Conservation (phyloP, 2,888 invertebrate genomes). For the Phasia obesa region DNA sequence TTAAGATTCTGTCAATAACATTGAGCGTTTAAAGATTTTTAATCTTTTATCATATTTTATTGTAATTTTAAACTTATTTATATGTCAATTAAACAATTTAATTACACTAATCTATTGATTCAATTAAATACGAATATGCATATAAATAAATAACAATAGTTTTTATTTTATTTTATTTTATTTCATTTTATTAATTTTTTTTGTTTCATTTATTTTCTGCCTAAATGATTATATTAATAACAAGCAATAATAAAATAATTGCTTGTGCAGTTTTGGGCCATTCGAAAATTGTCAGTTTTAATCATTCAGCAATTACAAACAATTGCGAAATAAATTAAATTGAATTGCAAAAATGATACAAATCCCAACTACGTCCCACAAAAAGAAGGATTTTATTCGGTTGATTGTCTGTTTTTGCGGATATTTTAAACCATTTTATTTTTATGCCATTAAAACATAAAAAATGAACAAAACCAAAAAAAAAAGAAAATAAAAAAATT, state of each 20-base stretch:
- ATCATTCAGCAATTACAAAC: conserved; percentile 69
- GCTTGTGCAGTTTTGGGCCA: conserved; percentile 63
- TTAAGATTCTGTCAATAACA: too few relatives aligned
- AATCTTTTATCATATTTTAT: too few relatives aligned
- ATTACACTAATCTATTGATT: conserved; percentile 9
- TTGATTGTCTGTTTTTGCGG: conserved; percentile 66
- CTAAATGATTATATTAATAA: conserved; percentile 70
- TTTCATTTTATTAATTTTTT: conserved; percentile 32
- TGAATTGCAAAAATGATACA: conserved; percentile 63
- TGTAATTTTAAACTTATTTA: background rate
- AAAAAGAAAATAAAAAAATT: conserved; percentile 34
- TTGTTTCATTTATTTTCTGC: conserved; percentile 57
- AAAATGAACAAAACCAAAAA: conserved; percentile 10
- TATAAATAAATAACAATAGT: conserved; percentile 16
- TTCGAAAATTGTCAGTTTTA: conserved; percentile 68
- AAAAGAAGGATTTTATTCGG: conserved; percentile 58
- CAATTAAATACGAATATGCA: conserved; percentile 14
- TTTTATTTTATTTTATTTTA: conserved; percentile 11
- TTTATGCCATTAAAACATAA: conserved; percentile 58
- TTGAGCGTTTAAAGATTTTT: too few relatives aligned
- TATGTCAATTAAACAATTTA: background rate
- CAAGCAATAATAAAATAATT: conserved; percentile 68
- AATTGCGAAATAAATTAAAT: conserved; percentile 71
- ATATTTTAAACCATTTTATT: conserved; percentile 62
- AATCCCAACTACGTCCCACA: conserved; percentile 49